Percentiles rank a stretch among this genome's conserved stretches.
phyloP scores from a whole-genome alignment of 2,113 vertebrate genomes.

The Dicrurus megarhynchus region DNA sequence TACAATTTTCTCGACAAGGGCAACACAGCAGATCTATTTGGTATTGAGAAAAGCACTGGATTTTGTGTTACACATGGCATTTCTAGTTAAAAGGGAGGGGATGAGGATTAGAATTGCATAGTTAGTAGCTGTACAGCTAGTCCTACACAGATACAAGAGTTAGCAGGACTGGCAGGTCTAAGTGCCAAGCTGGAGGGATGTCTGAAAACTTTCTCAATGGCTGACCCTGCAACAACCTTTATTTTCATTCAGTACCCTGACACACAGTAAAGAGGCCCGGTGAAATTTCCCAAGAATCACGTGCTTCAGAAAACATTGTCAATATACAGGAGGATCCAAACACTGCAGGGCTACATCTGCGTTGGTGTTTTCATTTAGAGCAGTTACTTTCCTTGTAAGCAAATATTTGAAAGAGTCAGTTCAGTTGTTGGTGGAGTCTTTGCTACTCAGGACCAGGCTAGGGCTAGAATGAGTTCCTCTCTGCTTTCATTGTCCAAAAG shows the following conservation, averaged over 20 bases:
- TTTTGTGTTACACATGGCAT: neutral
- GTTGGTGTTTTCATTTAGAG: neutral
- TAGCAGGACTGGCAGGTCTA: neutral
- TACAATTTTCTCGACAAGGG: neutral
- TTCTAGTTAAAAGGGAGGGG: neutral
- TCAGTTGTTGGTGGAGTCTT: neutral
- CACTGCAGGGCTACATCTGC: fast-evolving
- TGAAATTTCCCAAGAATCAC: neutral
- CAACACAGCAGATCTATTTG: neutral
- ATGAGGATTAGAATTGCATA: neutral
- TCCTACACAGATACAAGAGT: neutral
- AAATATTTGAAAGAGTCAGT: neutral
- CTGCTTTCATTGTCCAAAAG: neutral
- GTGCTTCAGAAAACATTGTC: neutral
- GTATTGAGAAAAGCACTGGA: neutral
- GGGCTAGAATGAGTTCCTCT: neutral
- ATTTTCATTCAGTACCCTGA: neutral
- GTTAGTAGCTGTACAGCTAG: neutral
- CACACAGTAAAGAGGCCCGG: neutral
- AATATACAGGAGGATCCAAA: neutral
- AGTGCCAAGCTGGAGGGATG: neutral
- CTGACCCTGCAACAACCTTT: neutral
- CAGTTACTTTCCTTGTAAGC: neutral
- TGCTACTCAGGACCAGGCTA: neutral
- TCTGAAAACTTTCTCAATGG: neutral